Evolutionary conservation across 2,113 vertebrate genomes (phyloP).

Genomic region (Tenrec ecaudatus): DNA sequence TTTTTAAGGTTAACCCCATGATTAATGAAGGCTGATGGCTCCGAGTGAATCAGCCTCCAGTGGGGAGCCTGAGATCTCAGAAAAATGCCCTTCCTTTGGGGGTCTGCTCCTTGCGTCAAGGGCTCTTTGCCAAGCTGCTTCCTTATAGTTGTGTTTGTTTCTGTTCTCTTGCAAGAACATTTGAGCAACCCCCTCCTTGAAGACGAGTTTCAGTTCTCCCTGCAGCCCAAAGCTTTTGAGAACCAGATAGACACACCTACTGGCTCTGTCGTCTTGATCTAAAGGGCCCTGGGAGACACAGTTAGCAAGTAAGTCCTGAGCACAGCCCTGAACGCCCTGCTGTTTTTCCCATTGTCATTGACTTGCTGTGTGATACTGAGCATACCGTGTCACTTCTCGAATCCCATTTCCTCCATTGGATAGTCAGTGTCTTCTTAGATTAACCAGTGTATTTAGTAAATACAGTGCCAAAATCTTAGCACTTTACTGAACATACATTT

Average conservation of each 20-base stretch:
- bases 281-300: background rate
- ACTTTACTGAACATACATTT: background rate
- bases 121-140: background rate
- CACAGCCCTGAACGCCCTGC: background rate
- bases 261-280: background rate
- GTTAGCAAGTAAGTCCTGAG: background rate
- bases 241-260: background rate
- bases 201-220: background rate
- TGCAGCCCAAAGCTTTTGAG: background rate
- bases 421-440: background rate
- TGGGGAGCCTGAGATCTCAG: background rate
- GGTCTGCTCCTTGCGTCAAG: background rate
- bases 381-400: background rate
- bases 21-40: constrained; percentile 47
- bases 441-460: background rate
- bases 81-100: background rate
- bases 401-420: background rate
- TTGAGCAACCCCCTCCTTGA: background rate
- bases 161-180: no score
- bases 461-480: no score
- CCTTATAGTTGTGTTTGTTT: background rate
- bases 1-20: constrained; percentile 75
- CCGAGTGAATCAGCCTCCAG: no score
- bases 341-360: background rate
- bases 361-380: background rate